Evolutionary conservation across 2,888 invertebrate genomes (phyloP).

Genomic region (Lochmaea capreae): DNA sequence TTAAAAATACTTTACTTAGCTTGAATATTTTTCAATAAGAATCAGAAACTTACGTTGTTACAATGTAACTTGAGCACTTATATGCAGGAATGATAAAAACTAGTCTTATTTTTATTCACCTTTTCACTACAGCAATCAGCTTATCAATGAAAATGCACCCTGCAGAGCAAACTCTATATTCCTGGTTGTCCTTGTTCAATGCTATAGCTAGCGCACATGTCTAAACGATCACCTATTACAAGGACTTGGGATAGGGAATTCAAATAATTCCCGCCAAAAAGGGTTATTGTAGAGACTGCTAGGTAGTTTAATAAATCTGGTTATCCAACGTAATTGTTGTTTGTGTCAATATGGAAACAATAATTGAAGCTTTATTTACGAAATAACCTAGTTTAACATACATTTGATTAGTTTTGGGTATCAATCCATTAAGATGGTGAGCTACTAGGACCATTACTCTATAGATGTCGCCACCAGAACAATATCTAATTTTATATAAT

Average conservation of each 20-base stretch:
- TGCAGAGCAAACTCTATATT: constrained; percentile 6
- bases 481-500: background rate
- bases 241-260: background rate
- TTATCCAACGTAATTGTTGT: background rate
- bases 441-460: background rate
- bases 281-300: background rate
- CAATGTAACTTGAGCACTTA: background rate
- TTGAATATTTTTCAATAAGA: background rate
- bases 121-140: background rate
- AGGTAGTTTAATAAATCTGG: background rate
- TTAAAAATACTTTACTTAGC: background rate
- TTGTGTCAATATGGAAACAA: background rate
- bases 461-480: background rate
- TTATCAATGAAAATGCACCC: constrained; percentile 5
- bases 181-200: constrained; percentile 6
- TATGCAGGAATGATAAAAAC: background rate
- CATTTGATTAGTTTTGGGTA: too few relatives aligned
- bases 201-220: background rate
- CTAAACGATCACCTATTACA: background rate
- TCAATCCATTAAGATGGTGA: background rate
- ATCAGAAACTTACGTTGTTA: background rate
- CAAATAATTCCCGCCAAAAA: background rate
- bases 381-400: background rate
- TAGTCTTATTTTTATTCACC: background rate
- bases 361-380: background rate